Base-by-base conservation (phyloP, 2,888 invertebrate species). In the Diarsia brunnea region DNA sequence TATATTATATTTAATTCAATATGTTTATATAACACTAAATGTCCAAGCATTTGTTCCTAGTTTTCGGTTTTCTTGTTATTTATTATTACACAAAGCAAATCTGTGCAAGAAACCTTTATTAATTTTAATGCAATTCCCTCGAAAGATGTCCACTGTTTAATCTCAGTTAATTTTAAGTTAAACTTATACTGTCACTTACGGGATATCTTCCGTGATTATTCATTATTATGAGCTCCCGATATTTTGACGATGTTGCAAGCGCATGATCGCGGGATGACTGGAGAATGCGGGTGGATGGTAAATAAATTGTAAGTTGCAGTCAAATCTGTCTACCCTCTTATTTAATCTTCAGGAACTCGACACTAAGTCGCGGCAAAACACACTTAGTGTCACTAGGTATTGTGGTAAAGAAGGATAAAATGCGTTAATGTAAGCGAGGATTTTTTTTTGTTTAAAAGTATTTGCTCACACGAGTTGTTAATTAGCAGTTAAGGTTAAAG, bases 401-500 rank as follows among this genome's bases (percentile, higher is more conserved):
- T 38, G 38, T 38, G 38, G 7, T 38, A 38, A 38, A 73, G 47
- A 67, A 69, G 21, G 11, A 58, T 68, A 78, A 38, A 38, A 38
- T 58, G 74, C 19, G 64, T 83, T 79, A 75, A 74, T 70, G 53
- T 86, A 84, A 73, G 81, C 65, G 68, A 81, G 65, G 79, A 55
- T 79, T 80, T 81, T 71, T 38, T 38, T 75, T 81, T 85, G 79
- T 87, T 87, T 85, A 78, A 76, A 81, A 76, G 65, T 87, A 84
- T 86, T 91, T 89, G 90, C 90, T 90, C 90, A 91, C 86, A 90
- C 77, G 85, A 88, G 87, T 92, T 93, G 92, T 93, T 93, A 90
- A 84, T 89, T 93, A 94, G 93, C 87, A 77, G 82, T 80, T 94
- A 94, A 93, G 93, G 89, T 92, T 88, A 91, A 92, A 92, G 91